Conservation (phyloP, 2,888 invertebrate genomes). For the Troides helena region DNA sequence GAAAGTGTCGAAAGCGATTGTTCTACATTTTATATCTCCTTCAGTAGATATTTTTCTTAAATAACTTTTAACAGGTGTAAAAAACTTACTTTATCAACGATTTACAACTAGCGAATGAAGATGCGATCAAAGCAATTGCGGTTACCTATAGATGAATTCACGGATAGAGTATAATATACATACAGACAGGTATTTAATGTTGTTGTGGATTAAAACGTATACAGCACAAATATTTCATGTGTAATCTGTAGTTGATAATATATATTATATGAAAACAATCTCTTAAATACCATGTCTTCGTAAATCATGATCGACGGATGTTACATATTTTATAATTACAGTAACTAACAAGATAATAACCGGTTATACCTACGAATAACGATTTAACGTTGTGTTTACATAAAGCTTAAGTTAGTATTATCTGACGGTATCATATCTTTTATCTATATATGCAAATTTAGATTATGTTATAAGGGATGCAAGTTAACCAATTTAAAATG, state of each 20-base stretch:
- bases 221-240: too few species aligned
- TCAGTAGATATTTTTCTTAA: background rate
- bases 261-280: too few species aligned
- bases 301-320: constrained; percentile 19
- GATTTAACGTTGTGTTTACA: background rate
- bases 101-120: background rate
- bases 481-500: background rate
- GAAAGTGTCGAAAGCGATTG: constrained; percentile 46
- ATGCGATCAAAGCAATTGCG: background rate
- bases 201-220: too few species aligned
- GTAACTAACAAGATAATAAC: constrained; percentile 9
- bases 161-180: too few species aligned
- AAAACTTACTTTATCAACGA: background rate
- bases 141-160: background rate
- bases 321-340: constrained; percentile 14
- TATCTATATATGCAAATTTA: too few species aligned
- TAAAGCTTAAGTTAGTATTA: background rate
- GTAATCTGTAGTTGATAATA: too few species aligned
- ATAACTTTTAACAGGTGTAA: background rate
- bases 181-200: too few species aligned
- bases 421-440: too few species aligned
- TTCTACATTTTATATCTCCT: constrained; percentile 20
- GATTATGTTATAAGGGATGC: background rate
- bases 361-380: background rate
- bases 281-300: constrained; percentile 6